Evolutionary conservation across 1,140 invertebrate species (phyloP).

Genomic region (Leptinotarsa undecemlineata): DNA sequence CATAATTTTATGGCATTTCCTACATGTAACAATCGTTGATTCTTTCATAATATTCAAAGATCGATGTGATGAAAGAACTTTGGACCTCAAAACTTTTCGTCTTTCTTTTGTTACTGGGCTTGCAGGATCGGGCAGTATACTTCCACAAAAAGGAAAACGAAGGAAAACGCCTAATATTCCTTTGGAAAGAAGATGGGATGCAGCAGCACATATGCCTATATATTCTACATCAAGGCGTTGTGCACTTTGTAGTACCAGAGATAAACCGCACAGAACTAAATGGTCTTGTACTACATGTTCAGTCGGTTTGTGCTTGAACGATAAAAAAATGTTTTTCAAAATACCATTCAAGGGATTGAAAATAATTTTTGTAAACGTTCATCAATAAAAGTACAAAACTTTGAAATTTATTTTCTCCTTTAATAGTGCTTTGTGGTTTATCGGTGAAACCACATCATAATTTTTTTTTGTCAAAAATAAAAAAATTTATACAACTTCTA

Average conservation of each 20-base stretch:
- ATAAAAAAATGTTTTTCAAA: slow-evolving; percentile 8
- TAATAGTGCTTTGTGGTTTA: no score
- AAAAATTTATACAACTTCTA: no score
- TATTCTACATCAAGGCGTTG: slow-evolving; percentile 29
- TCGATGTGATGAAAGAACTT: slow-evolving; percentile 12
- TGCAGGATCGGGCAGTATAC: slow-evolving; percentile 24
- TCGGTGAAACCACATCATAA: no score
- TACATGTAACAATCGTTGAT: slow-evolving; percentile 36
- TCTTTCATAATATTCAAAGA: slow-evolving; percentile 35
- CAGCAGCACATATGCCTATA: slow-evolving; percentile 23
- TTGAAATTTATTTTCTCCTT: no score
- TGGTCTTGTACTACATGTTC: slow-evolving; percentile 21
- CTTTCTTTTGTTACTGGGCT: slow-evolving; percentile 34
- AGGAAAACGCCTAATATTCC: slow-evolving; percentile 7
- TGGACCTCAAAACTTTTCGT: slow-evolving; percentile 32
- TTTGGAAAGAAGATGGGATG: slow-evolving; percentile 14
- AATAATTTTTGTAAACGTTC: slow-evolving; percentile 3
- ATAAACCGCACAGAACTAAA: slow-evolving; percentile 25
- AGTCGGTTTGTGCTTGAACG: slow-evolving; percentile 17
- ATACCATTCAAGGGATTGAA: neutral
- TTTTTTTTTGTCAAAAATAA: no score
- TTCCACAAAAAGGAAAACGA: neutral
- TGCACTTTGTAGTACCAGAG: slow-evolving; percentile 29
- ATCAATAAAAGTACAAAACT: no score
- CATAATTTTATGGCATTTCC: slow-evolving; percentile 37